Evolutionary conservation across 2,113 vertebrate species (phyloP), one percentile per base, ranked within the genome.

Genomic region (Lipotes vexillifer): DNA sequence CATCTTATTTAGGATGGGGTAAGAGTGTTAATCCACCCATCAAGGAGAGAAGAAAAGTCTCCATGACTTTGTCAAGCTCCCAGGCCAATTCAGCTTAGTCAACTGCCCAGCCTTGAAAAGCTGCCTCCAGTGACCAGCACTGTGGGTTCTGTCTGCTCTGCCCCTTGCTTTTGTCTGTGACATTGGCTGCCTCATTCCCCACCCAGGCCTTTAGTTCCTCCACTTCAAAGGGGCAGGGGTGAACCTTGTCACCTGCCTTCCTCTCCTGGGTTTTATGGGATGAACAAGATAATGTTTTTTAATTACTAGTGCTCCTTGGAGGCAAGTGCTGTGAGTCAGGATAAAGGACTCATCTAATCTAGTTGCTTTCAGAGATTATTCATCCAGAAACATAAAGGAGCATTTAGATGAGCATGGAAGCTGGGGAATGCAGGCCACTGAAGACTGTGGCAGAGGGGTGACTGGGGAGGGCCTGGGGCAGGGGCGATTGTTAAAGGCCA

Each of bases 341-440:
- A 81, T 85, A 97, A 94, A 95, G 88, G 75, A 84, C 52, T 78
- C 78, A 18, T 75, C 46, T 90, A 95, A 95, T 95, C 68, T 55
- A 94, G 75, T 78, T 96, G 69, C 89, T 95, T 91, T 92, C 95
- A 65, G 87, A 81, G 71, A 96, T 78, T 94, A 91, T 97, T 97
- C 86, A 97, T 93, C 95, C 71, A 94, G 88, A 97, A 97, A 97
- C n/a, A 57, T 27, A 97, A 94, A 90, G 38, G 57, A 82, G 44
- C 72, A 36, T 96, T 93, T 61, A 77, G 88, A 96, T 72, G 59
- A 96, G 89, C 88, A 14, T 20, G 7, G 38, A 88, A 61, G 41
- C 33, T 81, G 78, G 52, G n/a, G 36, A 36, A 29, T 13, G 8
- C 83, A 57, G 66, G 75, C 25, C 89, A 29, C 77, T 55, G 78